Base-by-base conservation (phyloP, 2,797 vertebrate species). In the Onychomys arenicola region DNA sequence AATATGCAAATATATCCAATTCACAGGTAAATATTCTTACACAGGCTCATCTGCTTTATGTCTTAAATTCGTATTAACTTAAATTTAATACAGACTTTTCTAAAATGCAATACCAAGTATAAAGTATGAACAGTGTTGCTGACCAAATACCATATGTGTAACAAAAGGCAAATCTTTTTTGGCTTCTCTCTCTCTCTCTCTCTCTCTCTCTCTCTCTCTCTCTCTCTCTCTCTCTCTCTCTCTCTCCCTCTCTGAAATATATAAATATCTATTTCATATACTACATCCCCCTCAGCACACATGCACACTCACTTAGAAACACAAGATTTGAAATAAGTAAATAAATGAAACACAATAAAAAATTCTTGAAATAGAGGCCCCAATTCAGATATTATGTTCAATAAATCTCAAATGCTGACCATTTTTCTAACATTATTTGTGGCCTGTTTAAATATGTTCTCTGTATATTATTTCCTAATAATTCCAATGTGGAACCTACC, bases 371-470 rank as follows among this genome's bases (percentile, higher is more conserved):
- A 94, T 91, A 76, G 94, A 94, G 59, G 55, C 84, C 34, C 4
- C 52, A 71, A 78, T 14, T 95, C 69, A 61, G 37, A 92, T 55
- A 89, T 52, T 43, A 81, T 77, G 69, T 81, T 90, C 92, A 97
- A 92, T 96, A 93, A 80, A 71, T 88, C 83, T 90, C 57, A 91
- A 90, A 81, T 87, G 29, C n/a, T 93, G n/a, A 96, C 23, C n/a
- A 73, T 91, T 86, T 95, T 67, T 93, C 63, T 46, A 88, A 49
- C 4, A n/a, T 81, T 95, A 78, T 96, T 46, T 61, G 63, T 61
- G 88, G 13, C 88, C 76, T 94, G 91, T 97, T 94, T 93, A 89
- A 89, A 92, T 43, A 94, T 81, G 27, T 49, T 84, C 96, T 83
- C 34, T 88, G 34, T 61, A 71, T 32, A 78, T 29, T 23, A 6